Evolutionary conservation across 2,113 vertebrate species (phyloP), one percentile per base, ranked within the genome.

Genomic region (Pelecanoides urinatrix): DNA sequence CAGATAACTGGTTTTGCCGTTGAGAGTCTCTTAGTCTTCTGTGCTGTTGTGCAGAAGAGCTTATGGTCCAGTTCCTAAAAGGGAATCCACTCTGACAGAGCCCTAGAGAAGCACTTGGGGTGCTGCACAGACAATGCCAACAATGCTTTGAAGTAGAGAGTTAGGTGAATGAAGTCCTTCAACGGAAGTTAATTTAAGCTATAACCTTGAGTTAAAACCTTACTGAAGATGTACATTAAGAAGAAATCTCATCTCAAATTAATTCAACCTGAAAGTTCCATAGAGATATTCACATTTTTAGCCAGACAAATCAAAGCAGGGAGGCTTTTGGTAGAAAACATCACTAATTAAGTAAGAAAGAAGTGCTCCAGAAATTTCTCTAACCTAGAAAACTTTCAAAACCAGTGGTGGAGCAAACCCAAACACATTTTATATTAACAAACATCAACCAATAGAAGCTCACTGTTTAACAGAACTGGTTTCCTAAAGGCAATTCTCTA

Each of bases 231-330:
- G 71, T 79, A 77, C 42, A 93, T 97, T 94, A 95, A 23, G 67
- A 95, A 88, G 68, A 95, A 96, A 91, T 87, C 93, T 91, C 91
- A 82, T 49, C 34, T 93, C 89, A 88, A 89, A 87, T 96, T 95
- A 95, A 94, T 95, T 88, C 47, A 71, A 74, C 21, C 77, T 90
- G 47, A 96, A 93, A 96, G 66, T 77, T 96, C 79, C 81, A 29
- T 74, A 89, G 65, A 96, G 73, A 88, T 59, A 86, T 63, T 95
- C 71, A 78, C 78, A 56, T 87, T 90, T 71, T 72, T 88, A 85
- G 44, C 42, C 74, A 85, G 90, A 82, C 50, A 93, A 84, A 80
- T 77, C 50, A 88, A 82, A 90, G 42, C 77, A 93, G 38, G 20
- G 65, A 93, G 29, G 49, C 6, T 95, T 95, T 92, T 65, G 76